Evolutionary conservation across 2,888 invertebrate genomes (phyloP), one percentile per base, ranked within the genome.

Genomic region (Eulithis testata): DNA sequence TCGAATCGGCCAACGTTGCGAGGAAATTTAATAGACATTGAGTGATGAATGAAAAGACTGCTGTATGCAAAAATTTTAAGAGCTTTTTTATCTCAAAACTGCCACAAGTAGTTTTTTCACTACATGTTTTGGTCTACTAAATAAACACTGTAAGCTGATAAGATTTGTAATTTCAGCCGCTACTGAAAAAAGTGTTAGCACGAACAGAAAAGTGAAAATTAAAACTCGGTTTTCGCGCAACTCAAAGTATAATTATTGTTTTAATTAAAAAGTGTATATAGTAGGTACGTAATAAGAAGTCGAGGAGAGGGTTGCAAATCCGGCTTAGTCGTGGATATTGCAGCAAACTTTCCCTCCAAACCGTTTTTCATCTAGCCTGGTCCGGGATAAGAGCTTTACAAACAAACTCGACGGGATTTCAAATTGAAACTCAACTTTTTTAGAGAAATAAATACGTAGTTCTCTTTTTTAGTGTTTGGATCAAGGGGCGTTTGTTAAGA

Each of bases 291-390:
- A 21, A 74, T 80, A 81, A 79, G 79, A 80, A 80, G 80, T 76
- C 78, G 76, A 44, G 77, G 82, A 86, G 84, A 83, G 86, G 88
- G 87, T 86, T 87, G 90, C 89, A 88, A 90, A 91, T 90, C 90
- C 88, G 85, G 86, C 85, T 89, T 86, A 87, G 81, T 81, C 73
- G 74, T 74, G 83, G 83, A 86, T 87, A 86, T 86, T 84, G 81
- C 81, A 80, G 82, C 80, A 40, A 88, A 89, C 81, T 87, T 88
- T 87, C 75, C 75, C 79, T 76, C 77, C 75, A 78, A 85, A 87
- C 79, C 83, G 82, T 82, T 87, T 87, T 87, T 86, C 86, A 87
- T 86, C 79, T 55, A 61, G 21, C 79, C 79, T 73, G 79, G n/a
- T 52, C 62, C 70, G 72, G 76, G 73, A 74, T 73, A 70, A 70